phyloP scores from a whole-genome alignment of 1,140 invertebrate genomes.

The Atta colombica region DNA sequence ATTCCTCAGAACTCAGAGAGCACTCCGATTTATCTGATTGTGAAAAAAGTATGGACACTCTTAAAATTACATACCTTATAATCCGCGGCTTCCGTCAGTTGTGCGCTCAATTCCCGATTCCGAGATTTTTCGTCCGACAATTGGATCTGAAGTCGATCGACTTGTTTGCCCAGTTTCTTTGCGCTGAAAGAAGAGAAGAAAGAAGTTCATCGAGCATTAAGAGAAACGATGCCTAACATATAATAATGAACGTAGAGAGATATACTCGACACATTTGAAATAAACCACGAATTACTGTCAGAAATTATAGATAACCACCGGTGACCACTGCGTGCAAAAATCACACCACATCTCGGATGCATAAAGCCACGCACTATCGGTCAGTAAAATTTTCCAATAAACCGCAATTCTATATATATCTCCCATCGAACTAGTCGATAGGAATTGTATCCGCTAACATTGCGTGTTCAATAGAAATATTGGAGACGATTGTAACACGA shows the following conservation, averaged over 20 bases:
- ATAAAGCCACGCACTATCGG: background rate
- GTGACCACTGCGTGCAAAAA: background rate
- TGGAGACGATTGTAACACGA: background rate
- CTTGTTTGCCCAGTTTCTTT: constrained; percentile 92
- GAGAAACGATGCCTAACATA: background rate
- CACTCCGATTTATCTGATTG: constrained; percentile 4
- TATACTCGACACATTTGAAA: background rate
- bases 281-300: background rate
- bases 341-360: background rate
- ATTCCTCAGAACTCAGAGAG: background rate
- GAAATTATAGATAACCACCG: constrained; percentile 17
- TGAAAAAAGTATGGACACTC: constrained; percentile 8
- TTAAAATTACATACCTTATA: constrained; percentile 88
- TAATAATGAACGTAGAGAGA: background rate
- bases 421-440: constrained; percentile 18
- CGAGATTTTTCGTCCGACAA: constrained; percentile 91
- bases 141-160: constrained; percentile 91
- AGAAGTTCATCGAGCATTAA: background rate
- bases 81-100: constrained; percentile 93
- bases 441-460: constrained; percentile 19
- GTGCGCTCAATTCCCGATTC: constrained; percentile 92
- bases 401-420: constrained; percentile 19
- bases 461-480: background rate
- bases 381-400: constrained; percentile 47
- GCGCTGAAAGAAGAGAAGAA: constrained; percentile 82